Base-by-base conservation (phyloP, 2,797 vertebrate species). In the Coluber constrictor region DNA sequence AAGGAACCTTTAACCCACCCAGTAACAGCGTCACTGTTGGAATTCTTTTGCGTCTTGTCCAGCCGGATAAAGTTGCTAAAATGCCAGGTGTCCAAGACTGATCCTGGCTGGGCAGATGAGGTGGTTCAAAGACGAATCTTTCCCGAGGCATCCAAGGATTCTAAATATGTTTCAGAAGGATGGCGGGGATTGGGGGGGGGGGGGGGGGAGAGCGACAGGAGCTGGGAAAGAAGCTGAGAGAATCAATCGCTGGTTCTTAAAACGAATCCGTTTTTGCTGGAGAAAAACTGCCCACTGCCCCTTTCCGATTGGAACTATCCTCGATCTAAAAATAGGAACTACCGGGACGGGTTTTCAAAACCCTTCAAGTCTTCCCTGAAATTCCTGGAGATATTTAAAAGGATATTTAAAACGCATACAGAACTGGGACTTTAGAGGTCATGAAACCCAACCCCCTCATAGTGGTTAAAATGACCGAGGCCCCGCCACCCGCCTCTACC, bases 191-290 rank as follows among this genome's bases (percentile, higher is more conserved):
- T 6, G 47, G 47, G 47, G 8, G 3, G 6, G 9, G 10, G 1
- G 3, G 0, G 27, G 0, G 8, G 55, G 1, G 43, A 15, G 86
- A 18, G 18, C 12, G 3, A 15, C 4, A 16, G 2, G 5, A 5
- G 9, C 1, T 90, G 5, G 27, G 3, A 43, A 43, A 23, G 74
- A 11, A 43, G 20, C 32, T 57, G 18, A 25, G 63, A 63, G n/a
- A 32, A 37, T 86, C 18, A 6, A 20, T 12, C 16, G 12, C n/a
- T 61, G 7, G 11, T 47, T 37, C 55, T 92, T 89, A 23, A 66
- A 23, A 88, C 43, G 61, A 59, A 87, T 43, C 86, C 27, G n/a
- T n/a, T n/a, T n/a, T n/a, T n/a, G 43, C 32, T 18, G 25, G 86
- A 6, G n/a, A 32, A 11, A 7, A 8, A 29, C 1, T 61, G n/a